Percentiles rank a stretch among this genome's conserved stretches.
These are phyloP conservation scores for Struthio camelus DNA, from an alignment of 2,113 vertebrate genomes.

Conservation along the genomic window DNA sequence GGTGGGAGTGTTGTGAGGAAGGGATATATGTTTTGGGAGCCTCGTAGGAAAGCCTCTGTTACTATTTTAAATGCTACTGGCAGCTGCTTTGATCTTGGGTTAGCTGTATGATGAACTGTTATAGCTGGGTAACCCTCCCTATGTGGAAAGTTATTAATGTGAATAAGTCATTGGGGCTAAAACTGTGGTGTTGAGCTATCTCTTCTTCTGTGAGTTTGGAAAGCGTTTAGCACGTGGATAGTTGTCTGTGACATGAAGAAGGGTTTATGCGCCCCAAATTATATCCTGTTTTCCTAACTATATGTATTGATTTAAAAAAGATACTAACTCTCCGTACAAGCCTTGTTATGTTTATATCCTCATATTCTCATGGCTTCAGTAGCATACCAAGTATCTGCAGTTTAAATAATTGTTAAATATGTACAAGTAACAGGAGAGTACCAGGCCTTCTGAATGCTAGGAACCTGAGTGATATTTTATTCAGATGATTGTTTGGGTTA, in stretches of 20 bases:
- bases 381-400: neutral
- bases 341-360: neutral
- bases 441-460: neutral
- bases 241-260: neutral
- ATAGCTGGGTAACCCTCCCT: neutral
- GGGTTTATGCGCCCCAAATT: neutral
- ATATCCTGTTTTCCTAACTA: neutral
- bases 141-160: neutral
- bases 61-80: neutral
- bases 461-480: neutral
- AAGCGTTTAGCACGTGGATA: neutral
- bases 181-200: neutral
- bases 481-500: neutral
- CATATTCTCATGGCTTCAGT: neutral
- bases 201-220: neutral
- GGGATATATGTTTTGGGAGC: neutral
- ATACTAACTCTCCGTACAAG: neutral
- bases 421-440: neutral
- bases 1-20: neutral
- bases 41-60: neutral
- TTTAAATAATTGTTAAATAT: neutral
- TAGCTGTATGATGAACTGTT: neutral
- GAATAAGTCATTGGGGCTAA: neutral
- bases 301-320: neutral
- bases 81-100: neutral